Percentiles rank a stretch among this genome's conserved stretches.
Conservation (phyloP, 2,113 vertebrate species). For the Myrmophylax atrothorax region DNA sequence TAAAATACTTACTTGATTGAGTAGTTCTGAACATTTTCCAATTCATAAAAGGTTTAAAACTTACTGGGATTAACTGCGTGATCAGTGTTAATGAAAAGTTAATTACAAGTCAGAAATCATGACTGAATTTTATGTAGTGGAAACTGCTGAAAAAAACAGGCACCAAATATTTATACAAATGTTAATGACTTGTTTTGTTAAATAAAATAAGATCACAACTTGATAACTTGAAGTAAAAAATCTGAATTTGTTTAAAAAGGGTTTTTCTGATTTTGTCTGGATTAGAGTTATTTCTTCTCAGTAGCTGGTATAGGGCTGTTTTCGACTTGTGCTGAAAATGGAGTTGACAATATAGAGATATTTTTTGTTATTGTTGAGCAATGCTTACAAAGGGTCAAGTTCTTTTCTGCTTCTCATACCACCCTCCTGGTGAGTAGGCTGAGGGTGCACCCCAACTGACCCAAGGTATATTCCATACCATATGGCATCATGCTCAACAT, state of each 20-base stretch:
- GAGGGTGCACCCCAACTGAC: not conserved
- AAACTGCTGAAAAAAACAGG: not conserved
- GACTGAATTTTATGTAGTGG: not conserved
- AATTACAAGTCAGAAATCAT: not conserved
- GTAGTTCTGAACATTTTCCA: not conserved
- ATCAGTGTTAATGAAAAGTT: not conserved
- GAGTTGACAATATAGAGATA: not conserved
- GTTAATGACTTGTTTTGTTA: not conserved
- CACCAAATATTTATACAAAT: not conserved
- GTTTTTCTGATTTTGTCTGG: not conserved
- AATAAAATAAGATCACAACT: not conserved
- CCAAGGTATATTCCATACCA: not conserved
- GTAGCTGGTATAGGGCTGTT: not conserved
- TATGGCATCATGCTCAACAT: not conserved
- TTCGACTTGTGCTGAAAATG: not conserved
- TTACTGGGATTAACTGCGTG: not conserved
- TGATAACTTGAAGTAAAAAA: not conserved
- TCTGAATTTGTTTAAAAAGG: not conserved
- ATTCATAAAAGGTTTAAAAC: not conserved
- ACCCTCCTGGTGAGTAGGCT: not conserved
- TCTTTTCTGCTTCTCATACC: not conserved
- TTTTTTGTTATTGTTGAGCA: not conserved
- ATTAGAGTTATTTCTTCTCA: not conserved
- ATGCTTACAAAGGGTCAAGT: not conserved
- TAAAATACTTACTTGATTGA: not conserved